phyloP scores from a whole-genome alignment of 2,797 vertebrate genomes.

The Gymnothorax reevesii region DNA sequence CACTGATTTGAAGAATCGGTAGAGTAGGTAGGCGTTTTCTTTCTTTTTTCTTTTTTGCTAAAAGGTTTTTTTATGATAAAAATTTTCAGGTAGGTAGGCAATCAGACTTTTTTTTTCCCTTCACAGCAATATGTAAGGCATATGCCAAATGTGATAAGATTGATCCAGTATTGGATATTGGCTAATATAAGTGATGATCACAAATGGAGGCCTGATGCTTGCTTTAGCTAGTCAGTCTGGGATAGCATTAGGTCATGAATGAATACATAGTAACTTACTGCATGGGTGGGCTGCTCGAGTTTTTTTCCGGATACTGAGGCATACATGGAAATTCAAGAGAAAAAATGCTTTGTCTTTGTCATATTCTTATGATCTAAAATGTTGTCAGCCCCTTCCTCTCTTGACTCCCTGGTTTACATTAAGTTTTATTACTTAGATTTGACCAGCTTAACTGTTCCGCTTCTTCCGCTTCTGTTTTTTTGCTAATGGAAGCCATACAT shows the following conservation, averaged over 20 bases:
- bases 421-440: constrained; percentile 7
- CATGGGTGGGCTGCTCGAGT: not conserved
- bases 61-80: no score
- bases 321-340: not conserved
- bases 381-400: not conserved
- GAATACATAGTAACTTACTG: not conserved
- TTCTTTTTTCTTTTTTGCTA: no score
- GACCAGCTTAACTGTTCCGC: not conserved
- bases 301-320: not conserved
- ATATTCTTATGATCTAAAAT: not conserved
- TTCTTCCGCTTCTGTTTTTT: not conserved
- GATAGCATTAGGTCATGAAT: not conserved
- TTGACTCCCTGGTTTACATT: constrained; percentile 1
- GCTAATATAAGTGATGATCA: not conserved
- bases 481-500: not conserved
- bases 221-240: not conserved
- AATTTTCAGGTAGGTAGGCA: no score
- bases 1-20: no score
- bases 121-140: no score
- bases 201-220: not conserved
- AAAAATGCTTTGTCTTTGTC: not conserved
- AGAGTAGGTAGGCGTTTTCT: no score
- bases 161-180: not conserved
- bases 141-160: no score
- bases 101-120: no score